These are phyloP conservation scores for Cercopithecus mona DNA, from an alignment of 2,113 vertebrate species.

Conservation along the genomic window DNA sequence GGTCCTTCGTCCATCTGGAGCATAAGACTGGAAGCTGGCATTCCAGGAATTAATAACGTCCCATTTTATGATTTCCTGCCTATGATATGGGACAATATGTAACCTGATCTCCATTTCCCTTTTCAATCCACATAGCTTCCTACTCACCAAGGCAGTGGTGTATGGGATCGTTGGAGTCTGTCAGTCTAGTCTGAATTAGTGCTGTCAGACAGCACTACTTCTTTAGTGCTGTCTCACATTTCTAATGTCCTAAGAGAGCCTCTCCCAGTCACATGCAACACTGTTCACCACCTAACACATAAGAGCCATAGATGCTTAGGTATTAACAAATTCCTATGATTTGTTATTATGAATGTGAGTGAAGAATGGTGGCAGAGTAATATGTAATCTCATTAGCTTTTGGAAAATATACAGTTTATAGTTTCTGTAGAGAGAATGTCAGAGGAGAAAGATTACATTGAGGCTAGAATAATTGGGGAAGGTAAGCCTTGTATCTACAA, in stretches of 20 bases:
- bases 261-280: background rate
- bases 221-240: background rate
- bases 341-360: background rate
- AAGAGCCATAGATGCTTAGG: background rate
- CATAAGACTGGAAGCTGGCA: background rate
- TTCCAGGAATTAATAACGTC: background rate
- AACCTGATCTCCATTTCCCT: background rate
- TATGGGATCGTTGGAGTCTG: background rate
- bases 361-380: background rate
- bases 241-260: background rate
- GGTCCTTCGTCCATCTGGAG: background rate
- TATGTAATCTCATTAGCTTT: background rate
- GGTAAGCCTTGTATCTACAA: rapidly evolving
- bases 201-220: background rate
- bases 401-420: background rate
- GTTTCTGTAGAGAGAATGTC: background rate
- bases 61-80: background rate
- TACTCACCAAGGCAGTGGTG: background rate
- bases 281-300: background rate
- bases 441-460: background rate
- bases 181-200: background rate
- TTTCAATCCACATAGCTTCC: background rate
- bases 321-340: background rate
- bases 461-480: background rate
- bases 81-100: background rate